phyloP scores from a whole-genome alignment of 2,113 vertebrate species.

The Miniopterus natalensis region DNA sequence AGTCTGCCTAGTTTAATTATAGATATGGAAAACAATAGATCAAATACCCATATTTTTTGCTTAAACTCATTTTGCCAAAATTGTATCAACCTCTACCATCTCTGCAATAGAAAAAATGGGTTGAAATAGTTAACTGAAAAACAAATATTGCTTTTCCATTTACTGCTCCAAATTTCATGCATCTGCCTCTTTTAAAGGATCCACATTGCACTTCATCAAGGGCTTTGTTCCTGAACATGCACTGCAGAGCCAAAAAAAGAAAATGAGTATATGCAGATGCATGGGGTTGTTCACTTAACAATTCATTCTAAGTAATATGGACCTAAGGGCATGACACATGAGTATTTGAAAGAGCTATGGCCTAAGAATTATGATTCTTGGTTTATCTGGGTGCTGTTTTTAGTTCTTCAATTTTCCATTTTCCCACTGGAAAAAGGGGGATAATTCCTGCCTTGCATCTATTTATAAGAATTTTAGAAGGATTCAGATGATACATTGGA shows the following conservation, averaged over 20 bases:
- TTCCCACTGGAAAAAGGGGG: slow-evolving; percentile 43
- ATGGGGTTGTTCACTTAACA: neutral
- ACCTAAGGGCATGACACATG: neutral
- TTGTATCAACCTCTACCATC: neutral
- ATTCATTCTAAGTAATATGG: neutral
- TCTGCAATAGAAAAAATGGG: neutral
- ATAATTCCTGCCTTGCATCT: slow-evolving; percentile 3
- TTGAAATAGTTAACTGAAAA: slow-evolving; percentile 40
- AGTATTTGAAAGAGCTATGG: neutral
- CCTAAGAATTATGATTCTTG: neutral
- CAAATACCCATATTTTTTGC: neutral
- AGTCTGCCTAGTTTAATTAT: slow-evolving; percentile 28
- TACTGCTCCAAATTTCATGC: neutral
- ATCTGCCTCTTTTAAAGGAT: neutral
- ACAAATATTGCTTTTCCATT: neutral
- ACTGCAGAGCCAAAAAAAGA: neutral
- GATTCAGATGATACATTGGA: neutral
- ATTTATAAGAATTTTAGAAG: slow-evolving; percentile 21
- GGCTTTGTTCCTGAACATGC: slow-evolving; percentile 39
- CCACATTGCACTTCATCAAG: neutral
- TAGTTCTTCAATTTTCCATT: slow-evolving; percentile 47
- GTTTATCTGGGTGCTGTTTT: slow-evolving; percentile 1
- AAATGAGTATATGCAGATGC: neutral
- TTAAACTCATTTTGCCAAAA: slow-evolving; percentile 53
- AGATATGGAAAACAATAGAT: neutral